phyloP scores from a whole-genome alignment of 1,140 invertebrate genomes.

The Vollenhovia emeryi region DNA sequence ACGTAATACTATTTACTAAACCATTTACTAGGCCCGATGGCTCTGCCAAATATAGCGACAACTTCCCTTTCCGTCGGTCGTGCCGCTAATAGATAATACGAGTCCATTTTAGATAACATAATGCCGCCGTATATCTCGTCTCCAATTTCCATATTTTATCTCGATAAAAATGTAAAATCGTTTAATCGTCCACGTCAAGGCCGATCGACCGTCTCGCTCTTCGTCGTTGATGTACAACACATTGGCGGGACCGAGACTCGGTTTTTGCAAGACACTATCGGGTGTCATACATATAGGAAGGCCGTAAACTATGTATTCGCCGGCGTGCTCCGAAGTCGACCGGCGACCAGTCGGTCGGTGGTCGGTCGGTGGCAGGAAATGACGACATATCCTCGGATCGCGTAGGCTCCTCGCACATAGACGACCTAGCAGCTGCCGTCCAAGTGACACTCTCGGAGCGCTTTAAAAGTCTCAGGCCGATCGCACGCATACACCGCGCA shows the following conservation, averaged over 20 bases:
- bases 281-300: slow-evolving; percentile 1
- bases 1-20: neutral
- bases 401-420: slow-evolving; percentile 48
- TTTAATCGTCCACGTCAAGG: neutral
- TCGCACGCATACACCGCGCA: slow-evolving; percentile 33
- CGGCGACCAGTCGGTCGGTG: slow-evolving; percentile 2
- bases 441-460: slow-evolving; percentile 76
- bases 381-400: slow-evolving; percentile 78
- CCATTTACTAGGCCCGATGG: neutral
- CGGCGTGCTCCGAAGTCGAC: neutral
- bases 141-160: neutral
- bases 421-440: slow-evolving; percentile 80
- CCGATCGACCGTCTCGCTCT: neutral
- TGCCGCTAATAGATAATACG: neutral
- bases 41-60: neutral
- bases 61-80: neutral
- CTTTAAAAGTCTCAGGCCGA: slow-evolving; percentile 66
- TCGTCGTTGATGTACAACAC: neutral
- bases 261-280: slow-evolving; percentile 36
- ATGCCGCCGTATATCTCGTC: neutral
- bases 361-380: slow-evolving; percentile 80
- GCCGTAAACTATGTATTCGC: neutral
- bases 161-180: neutral
- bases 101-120: neutral
- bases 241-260: neutral